A percentile compares a stretch with the other conserved stretches of the same genome.
Evolutionary conservation across 1,140 invertebrate species (phyloP).

Genomic region (Amphibalanus amphitrite): DNA sequence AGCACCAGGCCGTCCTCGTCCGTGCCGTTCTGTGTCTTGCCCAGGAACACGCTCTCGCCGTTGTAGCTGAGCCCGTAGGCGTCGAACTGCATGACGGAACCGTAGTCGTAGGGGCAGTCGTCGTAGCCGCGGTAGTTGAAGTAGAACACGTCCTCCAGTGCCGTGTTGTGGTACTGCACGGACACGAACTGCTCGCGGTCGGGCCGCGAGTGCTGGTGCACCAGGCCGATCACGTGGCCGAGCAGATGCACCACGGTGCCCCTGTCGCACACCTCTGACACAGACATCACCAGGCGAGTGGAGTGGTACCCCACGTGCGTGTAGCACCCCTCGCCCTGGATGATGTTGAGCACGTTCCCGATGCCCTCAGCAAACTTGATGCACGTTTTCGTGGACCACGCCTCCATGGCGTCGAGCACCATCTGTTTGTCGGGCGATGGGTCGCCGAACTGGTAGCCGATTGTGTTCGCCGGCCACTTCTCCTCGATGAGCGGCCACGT

Average conservation of each 20-base stretch:
- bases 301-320: background rate
- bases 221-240: conserved; percentile 26
- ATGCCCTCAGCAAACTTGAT: background rate
- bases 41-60: conserved; percentile 37
- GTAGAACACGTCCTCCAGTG: conserved; percentile 6
- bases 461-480: background rate
- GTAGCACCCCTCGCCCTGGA: background rate
- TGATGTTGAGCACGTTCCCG: background rate
- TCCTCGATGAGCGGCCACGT: background rate
- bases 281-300: conserved; percentile 20
- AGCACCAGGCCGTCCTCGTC: background rate
- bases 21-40: conserved; percentile 8
- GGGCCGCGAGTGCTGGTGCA: conserved; percentile 27
- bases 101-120: conserved; percentile 18
- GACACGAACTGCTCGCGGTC: conserved; percentile 26
- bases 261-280: conserved; percentile 52
- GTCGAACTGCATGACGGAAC: conserved; percentile 19
- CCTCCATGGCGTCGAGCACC: background rate
- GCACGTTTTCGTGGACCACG: background rate
- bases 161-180: conserved; percentile 22
- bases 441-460: background rate
- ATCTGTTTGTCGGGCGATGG: background rate
- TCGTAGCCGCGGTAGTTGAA: conserved; percentile 12
- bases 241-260: conserved; percentile 24
- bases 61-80: conserved; percentile 18